phyloP scores from a whole-genome alignment of 1,140 invertebrate genomes.

The Calephelis virginiensis region DNA sequence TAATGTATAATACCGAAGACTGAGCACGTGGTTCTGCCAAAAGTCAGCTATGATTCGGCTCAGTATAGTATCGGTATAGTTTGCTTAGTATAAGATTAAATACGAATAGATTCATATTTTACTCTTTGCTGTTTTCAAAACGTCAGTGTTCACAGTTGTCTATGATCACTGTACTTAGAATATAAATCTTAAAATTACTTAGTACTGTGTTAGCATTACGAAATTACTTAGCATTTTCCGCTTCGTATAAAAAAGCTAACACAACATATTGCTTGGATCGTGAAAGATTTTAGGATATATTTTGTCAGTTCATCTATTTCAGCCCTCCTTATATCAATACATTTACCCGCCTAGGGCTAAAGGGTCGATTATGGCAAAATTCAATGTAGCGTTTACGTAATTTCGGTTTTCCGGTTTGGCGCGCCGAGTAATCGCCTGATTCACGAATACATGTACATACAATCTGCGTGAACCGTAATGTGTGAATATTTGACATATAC shows the following conservation, averaged over 20 bases:
- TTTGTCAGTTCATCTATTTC: slow-evolving; percentile 16
- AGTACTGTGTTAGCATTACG: too few species aligned
- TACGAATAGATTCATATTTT: too few species aligned
- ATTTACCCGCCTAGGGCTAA: slow-evolving; percentile 33
- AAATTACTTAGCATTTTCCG: too few species aligned
- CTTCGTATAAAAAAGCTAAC: background rate
- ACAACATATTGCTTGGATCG: background rate
- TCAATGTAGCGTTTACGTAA: slow-evolving; percentile 65
- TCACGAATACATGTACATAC: background rate
- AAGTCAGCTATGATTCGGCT: too few species aligned
- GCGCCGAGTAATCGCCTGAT: slow-evolving; percentile 51
- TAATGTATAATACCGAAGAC: too few species aligned
- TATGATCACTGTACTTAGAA: too few species aligned
- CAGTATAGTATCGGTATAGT: too few species aligned
- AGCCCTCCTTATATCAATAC: slow-evolving; percentile 26
- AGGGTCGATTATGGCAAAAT: slow-evolving; percentile 54
- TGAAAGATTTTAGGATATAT: slow-evolving; percentile 2
- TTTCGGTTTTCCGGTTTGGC: slow-evolving; percentile 67
- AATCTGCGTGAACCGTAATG: background rate
- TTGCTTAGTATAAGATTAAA: too few species aligned
- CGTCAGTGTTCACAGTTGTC: too few species aligned
- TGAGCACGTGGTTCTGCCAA: too few species aligned
- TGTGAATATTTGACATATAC: slow-evolving; percentile 15
- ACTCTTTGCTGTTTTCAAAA: too few species aligned
- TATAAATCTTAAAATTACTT: too few species aligned